Evolutionary conservation across 1,140 invertebrate species (phyloP).

Genomic region (Drosophila obscura): DNA sequence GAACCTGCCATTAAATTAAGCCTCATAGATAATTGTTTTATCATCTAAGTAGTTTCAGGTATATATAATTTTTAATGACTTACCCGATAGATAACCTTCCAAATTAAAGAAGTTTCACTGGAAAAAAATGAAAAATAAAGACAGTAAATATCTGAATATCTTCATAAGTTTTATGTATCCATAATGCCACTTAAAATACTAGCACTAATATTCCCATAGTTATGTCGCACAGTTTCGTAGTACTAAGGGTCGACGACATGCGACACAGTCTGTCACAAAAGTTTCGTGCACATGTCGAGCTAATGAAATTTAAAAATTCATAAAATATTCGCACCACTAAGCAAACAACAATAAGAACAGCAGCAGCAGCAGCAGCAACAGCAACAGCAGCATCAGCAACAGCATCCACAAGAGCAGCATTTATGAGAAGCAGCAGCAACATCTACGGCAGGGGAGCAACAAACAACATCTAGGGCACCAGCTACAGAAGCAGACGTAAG

Average conservation of each 20-base stretch:
- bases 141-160: too few species aligned
- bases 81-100: too few species aligned
- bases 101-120: too few species aligned
- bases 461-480: constrained; percentile 14
- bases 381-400: not conserved
- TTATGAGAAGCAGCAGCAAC: not conserved
- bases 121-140: too few species aligned
- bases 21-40: too few species aligned
- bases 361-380: not conserved
- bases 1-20: too few species aligned
- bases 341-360: constrained; percentile 42
- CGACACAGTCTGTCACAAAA: constrained; percentile 42
- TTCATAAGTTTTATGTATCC: too few species aligned
- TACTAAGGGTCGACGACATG: constrained; percentile 45
- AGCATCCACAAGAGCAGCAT: constrained; percentile 22
- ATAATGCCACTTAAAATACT: too few species aligned
- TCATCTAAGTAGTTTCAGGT: too few species aligned
- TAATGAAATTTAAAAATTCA: constrained; percentile 82
- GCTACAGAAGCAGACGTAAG: constrained; percentile 19
- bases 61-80: too few species aligned
- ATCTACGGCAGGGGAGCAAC: not conserved
- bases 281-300: constrained; percentile 70
- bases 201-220: not conserved
- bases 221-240: constrained; percentile 16
- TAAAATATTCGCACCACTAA: constrained; percentile 80